These are phyloP conservation scores for Pyrgus malvae DNA, from an alignment of 2,888 invertebrate genomes.

Conservation along the genomic window DNA sequence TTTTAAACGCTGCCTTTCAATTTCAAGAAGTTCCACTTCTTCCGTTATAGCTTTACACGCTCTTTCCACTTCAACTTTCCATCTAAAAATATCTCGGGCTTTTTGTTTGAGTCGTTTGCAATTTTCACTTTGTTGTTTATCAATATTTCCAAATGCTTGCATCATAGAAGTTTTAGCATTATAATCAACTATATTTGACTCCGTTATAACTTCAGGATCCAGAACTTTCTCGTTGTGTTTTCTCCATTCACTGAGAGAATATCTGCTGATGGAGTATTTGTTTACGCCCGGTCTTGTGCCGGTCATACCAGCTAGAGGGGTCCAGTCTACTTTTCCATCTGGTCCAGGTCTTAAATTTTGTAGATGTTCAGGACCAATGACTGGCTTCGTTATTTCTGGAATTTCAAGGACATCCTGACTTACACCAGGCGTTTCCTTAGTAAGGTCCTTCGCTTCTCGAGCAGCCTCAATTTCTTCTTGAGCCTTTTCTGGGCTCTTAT, in stretches of 20 bases:
- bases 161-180: constrained; percentile 84
- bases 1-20: constrained; percentile 85
- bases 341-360: constrained; percentile 82
- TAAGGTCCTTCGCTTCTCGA: constrained; percentile 30
- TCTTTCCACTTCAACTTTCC: constrained; percentile 88
- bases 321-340: constrained; percentile 88
- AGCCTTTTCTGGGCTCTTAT: constrained; percentile 45
- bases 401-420: no score
- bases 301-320: constrained; percentile 85
- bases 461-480: constrained; percentile 38
- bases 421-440: constrained; percentile 35
- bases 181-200: constrained; percentile 81
- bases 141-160: constrained; percentile 84
- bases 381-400: no score
- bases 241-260: constrained; percentile 88
- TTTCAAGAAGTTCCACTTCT: constrained; percentile 86
- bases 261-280: constrained; percentile 88
- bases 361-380: constrained; percentile 49
- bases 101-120: constrained; percentile 84
- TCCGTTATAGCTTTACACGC: constrained; percentile 85
- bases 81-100: constrained; percentile 85
- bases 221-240: constrained; percentile 80
- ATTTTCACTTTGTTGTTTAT: constrained; percentile 86
- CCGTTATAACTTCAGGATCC: constrained; percentile 72
- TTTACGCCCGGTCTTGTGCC: constrained; percentile 89